Evolutionary conservation across 2,113 vertebrate species (phyloP).

Genomic region (Otis tarda): DNA sequence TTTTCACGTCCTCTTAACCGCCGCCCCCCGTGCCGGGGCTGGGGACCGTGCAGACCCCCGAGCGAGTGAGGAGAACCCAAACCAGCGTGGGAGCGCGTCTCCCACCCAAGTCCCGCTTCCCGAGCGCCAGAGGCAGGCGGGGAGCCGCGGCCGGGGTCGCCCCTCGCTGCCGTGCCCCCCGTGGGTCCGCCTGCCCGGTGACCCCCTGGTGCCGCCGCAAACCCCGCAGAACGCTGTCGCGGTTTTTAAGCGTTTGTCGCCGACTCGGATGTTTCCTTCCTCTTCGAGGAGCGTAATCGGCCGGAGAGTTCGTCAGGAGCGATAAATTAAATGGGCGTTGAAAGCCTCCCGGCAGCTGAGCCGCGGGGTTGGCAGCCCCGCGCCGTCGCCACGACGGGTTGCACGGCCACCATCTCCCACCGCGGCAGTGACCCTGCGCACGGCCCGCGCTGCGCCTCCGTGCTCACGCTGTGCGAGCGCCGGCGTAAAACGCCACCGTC

Average conservation of each 20-base stretch:
- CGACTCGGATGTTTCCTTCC: neutral
- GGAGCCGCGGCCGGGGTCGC: neutral
- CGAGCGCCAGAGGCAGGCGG: neutral
- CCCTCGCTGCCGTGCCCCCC: fast-evolving
- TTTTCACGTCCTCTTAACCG: fast-evolving
- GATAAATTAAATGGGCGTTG: fast-evolving
- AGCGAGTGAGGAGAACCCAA: fast-evolving
- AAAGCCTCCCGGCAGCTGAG: neutral
- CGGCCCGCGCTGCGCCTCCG: fast-evolving
- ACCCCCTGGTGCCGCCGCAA: neutral
- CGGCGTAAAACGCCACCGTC: fast-evolving
- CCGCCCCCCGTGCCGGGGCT: neutral
- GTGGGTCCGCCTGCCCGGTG: neutral
- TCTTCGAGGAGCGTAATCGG: neutral
- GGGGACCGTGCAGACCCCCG: fast-evolving
- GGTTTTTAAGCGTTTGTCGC: neutral
- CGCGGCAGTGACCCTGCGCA: fast-evolving
- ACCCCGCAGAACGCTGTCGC: neutral
- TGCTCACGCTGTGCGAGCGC: neutral
- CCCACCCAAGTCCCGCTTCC: fast-evolving
- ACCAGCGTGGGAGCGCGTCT: fast-evolving
- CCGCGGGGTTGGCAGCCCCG: neutral
- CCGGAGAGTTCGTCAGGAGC: neutral
- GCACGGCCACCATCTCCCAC: neutral
- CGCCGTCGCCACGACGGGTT: fast-evolving